phyloP scores from a whole-genome alignment of 2,113 vertebrate species.

The Sporophila hypoxantha region DNA sequence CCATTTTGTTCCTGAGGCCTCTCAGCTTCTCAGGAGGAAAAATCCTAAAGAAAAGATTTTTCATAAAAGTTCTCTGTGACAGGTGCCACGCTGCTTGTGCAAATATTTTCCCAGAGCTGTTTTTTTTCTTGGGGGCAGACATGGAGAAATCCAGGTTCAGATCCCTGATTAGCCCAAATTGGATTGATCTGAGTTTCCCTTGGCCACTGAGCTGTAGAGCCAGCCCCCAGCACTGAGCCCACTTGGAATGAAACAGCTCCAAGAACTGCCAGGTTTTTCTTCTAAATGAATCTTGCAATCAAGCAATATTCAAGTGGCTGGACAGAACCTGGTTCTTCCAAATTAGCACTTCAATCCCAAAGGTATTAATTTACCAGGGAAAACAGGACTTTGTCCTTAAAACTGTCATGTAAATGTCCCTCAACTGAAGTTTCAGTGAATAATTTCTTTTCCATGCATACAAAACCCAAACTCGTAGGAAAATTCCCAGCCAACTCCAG shows the following conservation, averaged over 20 bases:
- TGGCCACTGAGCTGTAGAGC: background rate
- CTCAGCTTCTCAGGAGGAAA: no score
- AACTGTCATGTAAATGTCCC: background rate
- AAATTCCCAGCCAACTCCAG: background rate
- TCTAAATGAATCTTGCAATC: background rate
- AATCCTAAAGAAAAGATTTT: no score
- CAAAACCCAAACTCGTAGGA: background rate
- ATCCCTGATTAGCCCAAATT: background rate
- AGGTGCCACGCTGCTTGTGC: accelerated
- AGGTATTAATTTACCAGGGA: background rate
- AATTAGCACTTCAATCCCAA: background rate
- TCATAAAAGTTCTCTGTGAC: no score
- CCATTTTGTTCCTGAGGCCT: no score
- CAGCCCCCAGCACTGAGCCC: background rate
- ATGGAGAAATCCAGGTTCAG: background rate
- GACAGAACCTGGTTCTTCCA: background rate
- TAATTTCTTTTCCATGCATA: background rate
- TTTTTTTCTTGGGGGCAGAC: background rate
- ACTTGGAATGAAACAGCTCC: background rate
- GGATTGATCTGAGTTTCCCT: background rate
- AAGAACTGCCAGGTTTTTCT: background rate
- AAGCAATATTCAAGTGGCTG: background rate
- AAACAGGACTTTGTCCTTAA: background rate
- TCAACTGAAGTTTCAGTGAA: background rate
- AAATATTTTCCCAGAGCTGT: background rate